These are phyloP conservation scores for Ctenochaetus hawaiiensis DNA, from an alignment of 2,797 vertebrate species.

Conservation along the genomic window DNA sequence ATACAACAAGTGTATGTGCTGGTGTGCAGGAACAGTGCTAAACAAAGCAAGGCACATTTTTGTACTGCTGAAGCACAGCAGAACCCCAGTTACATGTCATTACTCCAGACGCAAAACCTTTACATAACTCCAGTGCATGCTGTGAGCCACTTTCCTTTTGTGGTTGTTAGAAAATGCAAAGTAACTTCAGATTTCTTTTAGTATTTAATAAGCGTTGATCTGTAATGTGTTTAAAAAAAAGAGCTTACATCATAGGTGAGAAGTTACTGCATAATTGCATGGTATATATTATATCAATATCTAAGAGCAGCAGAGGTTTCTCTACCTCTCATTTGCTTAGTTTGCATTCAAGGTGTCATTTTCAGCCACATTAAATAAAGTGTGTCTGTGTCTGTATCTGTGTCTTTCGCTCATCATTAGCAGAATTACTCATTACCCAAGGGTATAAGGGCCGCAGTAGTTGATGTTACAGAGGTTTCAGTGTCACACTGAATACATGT, in stretches of 20 bases:
- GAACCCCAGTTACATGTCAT: neutral
- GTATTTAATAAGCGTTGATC: too few relatives aligned
- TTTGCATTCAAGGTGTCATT: conserved; percentile 62
- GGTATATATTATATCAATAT: neutral
- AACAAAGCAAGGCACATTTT: neutral
- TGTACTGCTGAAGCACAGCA: neutral
- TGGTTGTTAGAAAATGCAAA: neutral
- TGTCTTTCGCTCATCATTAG: conserved; percentile 72
- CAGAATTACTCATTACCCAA: conserved; percentile 75
- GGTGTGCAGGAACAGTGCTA: too few relatives aligned
- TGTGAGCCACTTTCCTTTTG: neutral
- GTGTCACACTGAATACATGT: conserved; percentile 72
- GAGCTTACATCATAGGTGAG: conserved; percentile 4
- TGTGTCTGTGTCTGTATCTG: conserved; percentile 15
- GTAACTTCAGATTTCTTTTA: neutral
- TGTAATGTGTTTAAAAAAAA: neutral
- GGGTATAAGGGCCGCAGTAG: conserved; percentile 51
- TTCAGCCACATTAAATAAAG: conserved; percentile 58
- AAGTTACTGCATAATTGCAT: conserved; percentile 15
- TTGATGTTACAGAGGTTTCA: conserved; percentile 64
- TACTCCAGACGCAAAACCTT: neutral
- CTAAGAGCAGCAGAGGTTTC: conserved; percentile 16
- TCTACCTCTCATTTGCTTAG: conserved; percentile 25
- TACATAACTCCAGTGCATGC: neutral
- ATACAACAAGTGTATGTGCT: neutral